Conservation (phyloP, 2,888 invertebrate genomes). For the Tipula helvola region DNA sequence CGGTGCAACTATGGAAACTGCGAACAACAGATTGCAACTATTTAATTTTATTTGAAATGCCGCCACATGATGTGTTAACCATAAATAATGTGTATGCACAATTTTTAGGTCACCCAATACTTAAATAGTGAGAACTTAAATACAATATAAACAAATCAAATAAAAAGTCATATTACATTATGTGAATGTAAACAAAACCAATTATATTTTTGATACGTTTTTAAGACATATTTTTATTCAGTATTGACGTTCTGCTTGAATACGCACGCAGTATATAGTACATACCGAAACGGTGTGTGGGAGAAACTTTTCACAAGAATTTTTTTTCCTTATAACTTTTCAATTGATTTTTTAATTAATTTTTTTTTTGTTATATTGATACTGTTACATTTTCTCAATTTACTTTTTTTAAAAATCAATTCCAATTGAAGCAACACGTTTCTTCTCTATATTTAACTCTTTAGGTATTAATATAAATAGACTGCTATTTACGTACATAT, state of each 20-base stretch:
- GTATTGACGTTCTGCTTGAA: background rate
- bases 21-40: too few relatives aligned
- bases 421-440: background rate
- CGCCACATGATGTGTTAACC: too few relatives aligned
- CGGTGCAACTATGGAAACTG: too few relatives aligned
- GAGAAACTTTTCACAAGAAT: background rate
- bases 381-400: background rate
- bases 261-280: background rate
- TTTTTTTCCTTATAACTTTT: background rate
- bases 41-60: too few relatives aligned
- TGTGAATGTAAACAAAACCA: too few relatives aligned
- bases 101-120: too few relatives aligned
- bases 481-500: background rate
- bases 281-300: background rate
- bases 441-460: background rate
- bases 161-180: too few relatives aligned
- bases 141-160: too few relatives aligned
- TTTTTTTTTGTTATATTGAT: background rate
- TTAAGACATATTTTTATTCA: too few relatives aligned
- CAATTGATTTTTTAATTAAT: background rate
- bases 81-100: too few relatives aligned
- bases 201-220: too few relatives aligned
- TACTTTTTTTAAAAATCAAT: background rate
- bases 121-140: too few relatives aligned
- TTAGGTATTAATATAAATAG: background rate